A percentile compares a stretch with the other conserved stretches of the same genome.
Conservation (phyloP, 1,140 invertebrate species). For the Caenorhabditis latens region DNA sequence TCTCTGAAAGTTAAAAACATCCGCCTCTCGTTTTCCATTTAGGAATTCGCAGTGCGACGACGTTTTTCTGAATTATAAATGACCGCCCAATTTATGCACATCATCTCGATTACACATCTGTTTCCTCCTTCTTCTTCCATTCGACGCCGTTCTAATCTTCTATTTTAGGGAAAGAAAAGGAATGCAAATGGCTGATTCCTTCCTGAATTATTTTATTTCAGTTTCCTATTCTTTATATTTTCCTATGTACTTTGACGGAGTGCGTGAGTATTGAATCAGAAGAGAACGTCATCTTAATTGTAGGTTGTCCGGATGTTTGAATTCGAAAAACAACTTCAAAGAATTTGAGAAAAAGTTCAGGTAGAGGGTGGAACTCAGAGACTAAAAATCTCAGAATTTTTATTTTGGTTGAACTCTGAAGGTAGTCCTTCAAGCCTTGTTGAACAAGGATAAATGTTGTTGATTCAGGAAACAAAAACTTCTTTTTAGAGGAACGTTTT, state of each 20-base stretch:
- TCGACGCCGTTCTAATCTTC: background rate
- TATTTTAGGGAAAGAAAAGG: background rate
- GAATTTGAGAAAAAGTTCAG: background rate
- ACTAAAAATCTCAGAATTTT: too few species aligned
- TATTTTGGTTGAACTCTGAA: too few species aligned
- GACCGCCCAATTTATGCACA: constrained; percentile 7
- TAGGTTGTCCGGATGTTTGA: background rate
- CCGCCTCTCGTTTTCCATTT: background rate
- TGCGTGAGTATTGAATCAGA: background rate
- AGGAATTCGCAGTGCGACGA: background rate
- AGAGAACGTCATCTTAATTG: constrained; percentile 2
- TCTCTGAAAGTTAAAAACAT: background rate
- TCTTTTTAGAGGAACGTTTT: too few species aligned
- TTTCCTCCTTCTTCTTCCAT: background rate
- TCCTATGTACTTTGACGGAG: background rate
- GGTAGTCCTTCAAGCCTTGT: background rate
- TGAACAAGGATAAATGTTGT: background rate
- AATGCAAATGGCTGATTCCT: constrained; percentile 31
- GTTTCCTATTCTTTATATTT: background rate
- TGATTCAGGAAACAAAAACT: background rate
- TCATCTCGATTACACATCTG: constrained; percentile 25
- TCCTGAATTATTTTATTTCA: background rate
- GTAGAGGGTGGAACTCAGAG: too few species aligned
- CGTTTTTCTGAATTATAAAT: constrained; percentile 44
- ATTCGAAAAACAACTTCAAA: constrained; percentile 8